Percentiles rank a stretch among this genome's conserved stretches.
These are phyloP conservation scores for Ctenopoma multispine DNA, from an alignment of 2,797 vertebrate genomes.

Conservation along the genomic window DNA sequence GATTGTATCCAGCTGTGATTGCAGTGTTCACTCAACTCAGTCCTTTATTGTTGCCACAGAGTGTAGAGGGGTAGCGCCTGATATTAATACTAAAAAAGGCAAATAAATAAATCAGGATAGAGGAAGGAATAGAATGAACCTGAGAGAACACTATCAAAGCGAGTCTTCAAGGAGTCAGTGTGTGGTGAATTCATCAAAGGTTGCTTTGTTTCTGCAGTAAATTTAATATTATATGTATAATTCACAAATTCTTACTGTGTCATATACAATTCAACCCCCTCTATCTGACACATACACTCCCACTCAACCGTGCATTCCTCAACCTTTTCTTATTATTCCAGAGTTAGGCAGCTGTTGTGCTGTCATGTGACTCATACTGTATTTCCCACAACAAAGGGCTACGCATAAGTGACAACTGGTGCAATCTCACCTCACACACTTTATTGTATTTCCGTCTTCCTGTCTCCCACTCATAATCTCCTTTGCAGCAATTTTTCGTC, in stretches of 20 bases:
- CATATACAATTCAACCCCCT: conserved; percentile 42
- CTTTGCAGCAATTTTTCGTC: conserved; percentile 26
- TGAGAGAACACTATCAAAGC: conserved; percentile 42
- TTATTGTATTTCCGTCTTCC: conserved; percentile 22
- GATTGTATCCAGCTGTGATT: conserved; percentile 46
- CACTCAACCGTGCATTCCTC: conserved; percentile 33
- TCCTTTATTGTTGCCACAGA: conserved; percentile 53
- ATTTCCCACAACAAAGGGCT: conserved; percentile 55
- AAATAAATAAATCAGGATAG: conserved; percentile 38
- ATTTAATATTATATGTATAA: conserved; percentile 49
- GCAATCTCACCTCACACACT: conserved; percentile 27
- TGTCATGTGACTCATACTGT: conserved; percentile 57
- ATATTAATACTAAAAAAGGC: conserved; percentile 27
- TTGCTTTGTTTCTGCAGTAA: conserved; percentile 18
- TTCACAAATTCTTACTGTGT: conserved; percentile 36
- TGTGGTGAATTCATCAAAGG: conserved; percentile 50
- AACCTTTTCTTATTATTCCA: conserved; percentile 50
- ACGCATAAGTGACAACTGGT: conserved; percentile 23
- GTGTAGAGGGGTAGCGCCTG: conserved; percentile 34
- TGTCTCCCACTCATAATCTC: conserved; percentile 32
- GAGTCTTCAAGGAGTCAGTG: conserved; percentile 40
- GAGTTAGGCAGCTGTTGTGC: conserved; percentile 55
- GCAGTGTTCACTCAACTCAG: conserved; percentile 36
- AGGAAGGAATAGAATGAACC: conserved; percentile 46
- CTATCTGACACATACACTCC: conserved; percentile 4